phyloP scores from a whole-genome alignment of 2,888 invertebrate genomes.

The Drosophila nigritarsus region DNA sequence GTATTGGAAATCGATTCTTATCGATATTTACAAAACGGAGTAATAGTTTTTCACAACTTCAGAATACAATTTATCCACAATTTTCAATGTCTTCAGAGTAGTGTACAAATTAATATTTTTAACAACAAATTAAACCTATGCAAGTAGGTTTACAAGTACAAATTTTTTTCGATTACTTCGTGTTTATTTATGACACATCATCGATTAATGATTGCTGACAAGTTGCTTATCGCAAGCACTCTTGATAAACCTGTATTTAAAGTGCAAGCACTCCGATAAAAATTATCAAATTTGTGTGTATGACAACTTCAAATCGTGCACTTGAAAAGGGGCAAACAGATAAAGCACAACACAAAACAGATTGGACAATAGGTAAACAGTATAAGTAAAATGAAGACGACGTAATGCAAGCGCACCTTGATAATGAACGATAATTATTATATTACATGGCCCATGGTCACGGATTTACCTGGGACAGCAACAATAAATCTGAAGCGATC shows the following conservation, averaged over 20 bases:
- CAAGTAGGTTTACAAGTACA: background rate
- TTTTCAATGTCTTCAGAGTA: background rate
- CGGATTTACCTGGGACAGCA: conserved; percentile 23
- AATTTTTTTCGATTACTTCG: background rate
- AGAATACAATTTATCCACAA: no score
- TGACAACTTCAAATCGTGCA: conserved; percentile 46
- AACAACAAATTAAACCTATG: background rate
- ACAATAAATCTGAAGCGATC: conserved; percentile 19
- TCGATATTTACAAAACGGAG: background rate
- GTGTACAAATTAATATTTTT: background rate
- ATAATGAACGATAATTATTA: conserved; percentile 71
- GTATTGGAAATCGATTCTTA: background rate
- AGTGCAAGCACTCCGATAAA: conserved; percentile 1
- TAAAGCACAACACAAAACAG: conserved; percentile 34
- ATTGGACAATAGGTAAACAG: conserved; percentile 17
- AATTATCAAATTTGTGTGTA: conserved; percentile 50
- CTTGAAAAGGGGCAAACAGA: conserved; percentile 44
- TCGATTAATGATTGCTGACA: conserved; percentile 21
- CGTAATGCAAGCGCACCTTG: conserved; percentile 61
- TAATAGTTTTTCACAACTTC: no score
- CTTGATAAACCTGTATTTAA: background rate
- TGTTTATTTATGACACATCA: conserved; percentile 1
- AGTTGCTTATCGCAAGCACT: conserved; percentile 15
- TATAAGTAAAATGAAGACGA: conserved; percentile 25
- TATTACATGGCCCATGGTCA: conserved; percentile 59